phyloP scores from a whole-genome alignment of 2,113 vertebrate genomes.

The Onychorhynchus coronatus region DNA sequence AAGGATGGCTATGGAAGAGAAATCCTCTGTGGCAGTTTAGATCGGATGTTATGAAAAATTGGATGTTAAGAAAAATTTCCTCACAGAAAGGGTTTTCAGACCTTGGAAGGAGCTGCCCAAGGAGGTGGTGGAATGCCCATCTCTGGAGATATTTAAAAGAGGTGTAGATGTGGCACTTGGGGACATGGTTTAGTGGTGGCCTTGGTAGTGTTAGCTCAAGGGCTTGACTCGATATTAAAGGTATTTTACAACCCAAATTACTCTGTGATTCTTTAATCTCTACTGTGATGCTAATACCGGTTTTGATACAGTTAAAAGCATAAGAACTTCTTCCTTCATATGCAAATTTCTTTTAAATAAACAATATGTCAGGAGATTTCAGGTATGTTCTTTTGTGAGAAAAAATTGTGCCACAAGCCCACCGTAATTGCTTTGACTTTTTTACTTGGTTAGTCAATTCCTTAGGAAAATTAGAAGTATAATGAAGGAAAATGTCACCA shows the following conservation, averaged over 20 bases:
- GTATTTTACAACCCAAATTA: not conserved
- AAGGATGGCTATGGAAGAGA: not conserved
- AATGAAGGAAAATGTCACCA: slow-evolving; percentile 58
- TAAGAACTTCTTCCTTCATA: not conserved
- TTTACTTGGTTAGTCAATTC: slow-evolving; percentile 48
- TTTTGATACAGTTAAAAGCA: not conserved
- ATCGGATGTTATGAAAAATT: not conserved
- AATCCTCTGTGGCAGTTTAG: not conserved
- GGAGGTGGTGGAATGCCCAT: not conserved
- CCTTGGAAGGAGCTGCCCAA: not conserved
- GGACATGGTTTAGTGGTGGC: not conserved
- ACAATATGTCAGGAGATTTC: not conserved
- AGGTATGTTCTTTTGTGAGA: not conserved
- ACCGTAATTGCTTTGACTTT: slow-evolving; percentile 34
- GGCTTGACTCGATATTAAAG: not conserved
- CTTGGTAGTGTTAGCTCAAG: not conserved
- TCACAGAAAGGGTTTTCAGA: not conserved
- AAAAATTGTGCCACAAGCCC: not conserved
- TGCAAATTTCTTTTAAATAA: slow-evolving; percentile 24
- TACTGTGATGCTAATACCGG: not conserved
- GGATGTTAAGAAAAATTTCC: not conserved
- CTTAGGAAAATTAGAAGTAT: slow-evolving; percentile 34
- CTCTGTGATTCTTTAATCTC: not conserved
- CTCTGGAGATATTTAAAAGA: not conserved
- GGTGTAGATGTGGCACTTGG: not conserved